phyloP scores from a whole-genome alignment of 2,113 vertebrate species.

The Chrysemys picta region DNA sequence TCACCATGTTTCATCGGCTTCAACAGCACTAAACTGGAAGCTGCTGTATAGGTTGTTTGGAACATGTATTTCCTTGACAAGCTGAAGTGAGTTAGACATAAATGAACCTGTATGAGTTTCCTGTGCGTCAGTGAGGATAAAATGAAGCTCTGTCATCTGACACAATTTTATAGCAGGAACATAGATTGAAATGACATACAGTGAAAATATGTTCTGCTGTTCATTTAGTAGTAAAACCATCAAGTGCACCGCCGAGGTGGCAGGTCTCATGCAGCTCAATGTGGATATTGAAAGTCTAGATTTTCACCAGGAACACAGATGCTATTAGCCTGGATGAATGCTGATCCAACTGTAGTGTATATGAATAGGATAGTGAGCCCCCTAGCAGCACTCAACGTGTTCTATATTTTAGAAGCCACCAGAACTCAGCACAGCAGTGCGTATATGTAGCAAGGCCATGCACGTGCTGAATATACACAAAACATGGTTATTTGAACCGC shows the following conservation, averaged over 20 bases:
- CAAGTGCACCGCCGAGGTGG: neutral
- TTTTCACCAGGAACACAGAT: neutral
- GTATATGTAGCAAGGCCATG: neutral
- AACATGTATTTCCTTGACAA: neutral
- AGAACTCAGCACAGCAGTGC: neutral
- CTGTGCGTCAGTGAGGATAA: neutral
- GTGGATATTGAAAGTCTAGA: accelerated
- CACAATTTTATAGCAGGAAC: neutral
- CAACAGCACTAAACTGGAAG: neutral
- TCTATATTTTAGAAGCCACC: neutral
- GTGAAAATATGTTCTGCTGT: neutral
- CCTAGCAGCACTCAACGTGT: neutral
- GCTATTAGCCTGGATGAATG: neutral
- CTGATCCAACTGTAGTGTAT: too few species aligned
- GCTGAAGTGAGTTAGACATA: neutral
- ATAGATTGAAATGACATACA: neutral
- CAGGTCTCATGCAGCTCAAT: neutral
- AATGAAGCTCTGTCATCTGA: neutral
- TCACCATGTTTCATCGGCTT: neutral
- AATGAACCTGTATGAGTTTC: neutral
- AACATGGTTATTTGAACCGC: neutral
- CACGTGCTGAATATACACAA: neutral
- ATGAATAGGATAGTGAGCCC: neutral
- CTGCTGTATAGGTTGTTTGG: neutral
- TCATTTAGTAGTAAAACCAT: neutral